Conservation (phyloP, 2,888 invertebrate species). For the Nomada lathburiana region DNA sequence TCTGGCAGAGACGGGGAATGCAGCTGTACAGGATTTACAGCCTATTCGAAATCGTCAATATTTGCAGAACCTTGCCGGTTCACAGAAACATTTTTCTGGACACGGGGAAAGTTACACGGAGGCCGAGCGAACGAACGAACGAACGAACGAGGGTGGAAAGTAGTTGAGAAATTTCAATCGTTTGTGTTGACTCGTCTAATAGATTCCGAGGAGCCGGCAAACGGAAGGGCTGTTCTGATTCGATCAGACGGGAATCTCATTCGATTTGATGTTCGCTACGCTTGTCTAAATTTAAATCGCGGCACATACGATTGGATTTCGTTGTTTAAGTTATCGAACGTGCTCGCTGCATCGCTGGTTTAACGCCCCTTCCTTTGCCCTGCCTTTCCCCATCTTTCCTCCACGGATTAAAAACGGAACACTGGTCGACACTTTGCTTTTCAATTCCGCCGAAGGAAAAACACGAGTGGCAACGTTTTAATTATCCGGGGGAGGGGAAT, state of each 20-base stretch:
- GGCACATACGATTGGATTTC: conserved; percentile 53
- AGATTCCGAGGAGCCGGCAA: conserved; percentile 50
- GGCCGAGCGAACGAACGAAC: conserved; percentile 35
- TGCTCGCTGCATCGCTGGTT: conserved; percentile 4
- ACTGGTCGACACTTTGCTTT: background rate
- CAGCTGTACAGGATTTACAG: conserved; percentile 17
- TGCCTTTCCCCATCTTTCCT: background rate
- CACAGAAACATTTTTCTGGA: conserved; percentile 45
- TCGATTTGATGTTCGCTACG: conserved; percentile 48
- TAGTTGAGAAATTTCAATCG: conserved; percentile 62
- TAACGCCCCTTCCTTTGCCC: background rate
- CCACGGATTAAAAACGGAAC: background rate
- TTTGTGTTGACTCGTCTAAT: conserved; percentile 62
- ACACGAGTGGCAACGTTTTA: background rate
- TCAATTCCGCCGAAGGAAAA: background rate
- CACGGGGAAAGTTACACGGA: conserved; percentile 28
- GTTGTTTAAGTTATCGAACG: conserved; percentile 48
- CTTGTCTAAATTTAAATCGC: conserved; percentile 52
- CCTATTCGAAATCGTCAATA: conserved; percentile 38
- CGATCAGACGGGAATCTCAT: conserved; percentile 56
- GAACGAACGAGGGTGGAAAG: conserved; percentile 45
- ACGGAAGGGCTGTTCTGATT: conserved; percentile 48
- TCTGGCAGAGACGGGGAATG: background rate
- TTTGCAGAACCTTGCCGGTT: conserved; percentile 3
- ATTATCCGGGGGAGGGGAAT: background rate